Evolutionary conservation across 1,140 invertebrate genomes (phyloP).

Genomic region (Papilio aristodemus): DNA sequence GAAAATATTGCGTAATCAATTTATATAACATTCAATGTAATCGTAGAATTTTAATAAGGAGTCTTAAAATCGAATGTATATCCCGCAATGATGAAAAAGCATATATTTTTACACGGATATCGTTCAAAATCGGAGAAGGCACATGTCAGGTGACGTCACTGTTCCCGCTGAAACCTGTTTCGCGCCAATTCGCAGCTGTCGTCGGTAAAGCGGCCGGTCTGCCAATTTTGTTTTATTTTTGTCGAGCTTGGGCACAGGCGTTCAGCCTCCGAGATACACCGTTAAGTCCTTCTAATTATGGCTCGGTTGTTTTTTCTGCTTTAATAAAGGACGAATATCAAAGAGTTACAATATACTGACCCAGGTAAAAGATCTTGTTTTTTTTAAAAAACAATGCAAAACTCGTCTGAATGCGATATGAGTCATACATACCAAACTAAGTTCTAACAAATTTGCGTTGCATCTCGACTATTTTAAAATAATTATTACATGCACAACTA

Average conservation of each 20-base stretch:
- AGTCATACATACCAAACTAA: background rate
- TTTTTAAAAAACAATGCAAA: slow-evolving; percentile 14
- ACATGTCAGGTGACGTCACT: slow-evolving; percentile 74
- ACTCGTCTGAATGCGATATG: slow-evolving; percentile 12
- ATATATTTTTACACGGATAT: slow-evolving; percentile 56
- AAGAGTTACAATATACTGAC: slow-evolving; percentile 1
- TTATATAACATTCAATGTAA: slow-evolving; percentile 33
- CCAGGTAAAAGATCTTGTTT: slow-evolving; percentile 10
- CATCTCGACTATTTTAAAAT: background rate
- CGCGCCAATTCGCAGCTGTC: slow-evolving; percentile 77
- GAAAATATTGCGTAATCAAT: background rate
- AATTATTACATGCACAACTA: background rate
- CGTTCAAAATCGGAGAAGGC: slow-evolving; percentile 61
- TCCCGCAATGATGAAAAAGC: slow-evolving; percentile 49
- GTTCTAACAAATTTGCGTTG: background rate
- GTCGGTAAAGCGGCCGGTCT: slow-evolving; percentile 61
- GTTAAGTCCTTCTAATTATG: slow-evolving; percentile 67
- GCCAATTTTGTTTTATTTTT: slow-evolving; percentile 62
- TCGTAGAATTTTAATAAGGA: slow-evolving; percentile 53
- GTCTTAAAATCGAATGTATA: slow-evolving; percentile 62
- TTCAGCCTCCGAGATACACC: slow-evolving; percentile 71
- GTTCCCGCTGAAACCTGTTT: slow-evolving; percentile 71
- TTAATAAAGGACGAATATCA: slow-evolving; percentile 38
- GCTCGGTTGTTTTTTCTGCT: slow-evolving; percentile 43
- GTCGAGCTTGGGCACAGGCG: slow-evolving; percentile 48